Conservation (phyloP, 2,113 vertebrate species). For the Burhinus oedicnemus region DNA sequence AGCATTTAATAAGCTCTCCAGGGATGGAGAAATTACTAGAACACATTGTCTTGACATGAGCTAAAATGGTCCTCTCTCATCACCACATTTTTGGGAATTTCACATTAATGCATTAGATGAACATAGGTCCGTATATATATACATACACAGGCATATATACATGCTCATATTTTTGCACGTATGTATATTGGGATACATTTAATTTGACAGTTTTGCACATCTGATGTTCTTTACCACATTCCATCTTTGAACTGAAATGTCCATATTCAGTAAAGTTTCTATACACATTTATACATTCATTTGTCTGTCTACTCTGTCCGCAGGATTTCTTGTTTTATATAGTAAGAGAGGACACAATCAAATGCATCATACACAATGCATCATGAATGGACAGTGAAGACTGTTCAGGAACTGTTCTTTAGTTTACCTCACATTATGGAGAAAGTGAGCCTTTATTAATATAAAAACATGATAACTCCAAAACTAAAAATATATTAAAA, state of each 20-base stretch:
- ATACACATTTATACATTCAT: background rate
- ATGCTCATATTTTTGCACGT: background rate
- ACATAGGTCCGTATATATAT: background rate
- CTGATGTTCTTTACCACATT: background rate
- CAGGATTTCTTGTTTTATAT: background rate
- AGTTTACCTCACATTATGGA: background rate
- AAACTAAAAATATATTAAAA: background rate
- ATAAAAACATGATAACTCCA: background rate
- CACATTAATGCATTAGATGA: constrained; percentile 62
- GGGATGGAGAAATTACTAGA: constrained; percentile 77
- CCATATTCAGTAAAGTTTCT: background rate
- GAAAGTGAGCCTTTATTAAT: background rate
- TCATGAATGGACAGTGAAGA: background rate
- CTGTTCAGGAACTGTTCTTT: background rate
- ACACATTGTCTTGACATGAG: constrained; percentile 75
- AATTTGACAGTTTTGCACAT: constrained; percentile 33
- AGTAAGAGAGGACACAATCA: background rate
- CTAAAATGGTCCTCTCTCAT: constrained; percentile 67
- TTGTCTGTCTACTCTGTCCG: background rate
- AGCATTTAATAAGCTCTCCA: constrained; percentile 77
- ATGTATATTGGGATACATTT: background rate
- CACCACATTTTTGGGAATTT: constrained; percentile 67
- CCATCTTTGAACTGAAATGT: background rate
- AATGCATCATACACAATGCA: background rate
- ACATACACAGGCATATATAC: background rate